Conservation (phyloP, 2,113 vertebrate genomes). For the Platysteira castanea region DNA sequence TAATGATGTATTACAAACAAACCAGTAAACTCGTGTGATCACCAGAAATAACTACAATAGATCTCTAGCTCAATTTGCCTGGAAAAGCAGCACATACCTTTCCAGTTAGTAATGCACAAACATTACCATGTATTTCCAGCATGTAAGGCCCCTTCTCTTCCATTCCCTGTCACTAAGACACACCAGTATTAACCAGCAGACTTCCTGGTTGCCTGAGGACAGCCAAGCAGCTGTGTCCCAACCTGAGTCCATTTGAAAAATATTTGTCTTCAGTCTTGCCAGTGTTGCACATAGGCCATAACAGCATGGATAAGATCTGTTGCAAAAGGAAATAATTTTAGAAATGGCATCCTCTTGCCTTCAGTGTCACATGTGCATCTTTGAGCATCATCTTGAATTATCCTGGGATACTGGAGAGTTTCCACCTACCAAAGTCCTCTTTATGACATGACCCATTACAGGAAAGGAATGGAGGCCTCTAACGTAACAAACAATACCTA, state of each 20-base stretch:
- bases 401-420: not conserved
- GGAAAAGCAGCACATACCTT: not conserved
- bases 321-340: not conserved
- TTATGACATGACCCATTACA: not conserved
- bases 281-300: not conserved
- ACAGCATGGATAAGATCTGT: not conserved
- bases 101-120: not conserved
- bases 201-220: not conserved
- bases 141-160: not conserved
- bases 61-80: not conserved
- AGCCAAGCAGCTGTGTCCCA: not conserved
- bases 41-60: not conserved
- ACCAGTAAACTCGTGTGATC: not conserved
- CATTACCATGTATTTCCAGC: not conserved
- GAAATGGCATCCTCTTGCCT: not conserved
- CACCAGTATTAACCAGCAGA: not conserved
- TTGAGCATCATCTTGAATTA: not conserved
- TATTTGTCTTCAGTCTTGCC: not conserved
- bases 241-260: not conserved
- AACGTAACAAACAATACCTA: fast-evolving
- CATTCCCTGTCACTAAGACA: not conserved
- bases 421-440: not conserved
- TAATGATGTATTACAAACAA: not conserved
- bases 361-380: fast-evolving
- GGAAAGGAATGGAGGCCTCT: not conserved